Percentiles rank a stretch among this genome's conserved stretches.
Conservation (phyloP, 1,140 invertebrate species). For the Aphis gossypii region DNA sequence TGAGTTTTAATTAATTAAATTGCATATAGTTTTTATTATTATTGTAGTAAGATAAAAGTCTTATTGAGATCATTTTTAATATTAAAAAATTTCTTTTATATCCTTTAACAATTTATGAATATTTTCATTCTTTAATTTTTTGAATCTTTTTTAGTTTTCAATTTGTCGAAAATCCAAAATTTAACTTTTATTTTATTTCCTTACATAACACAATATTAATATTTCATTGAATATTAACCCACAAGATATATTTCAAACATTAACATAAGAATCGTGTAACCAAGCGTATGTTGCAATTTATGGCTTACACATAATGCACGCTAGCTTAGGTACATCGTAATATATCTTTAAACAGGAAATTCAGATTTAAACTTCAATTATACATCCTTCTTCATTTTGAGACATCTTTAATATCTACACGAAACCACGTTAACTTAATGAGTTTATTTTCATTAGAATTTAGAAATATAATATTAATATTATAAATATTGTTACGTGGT, state of each 20-base stretch:
- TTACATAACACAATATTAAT: not conserved
- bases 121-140: not conserved
- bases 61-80: not conserved
- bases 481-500: not conserved
- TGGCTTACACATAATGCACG: not conserved
- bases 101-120: not conserved
- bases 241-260: not conserved
- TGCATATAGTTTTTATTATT: not conserved
- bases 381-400: not conserved
- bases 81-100: not conserved
- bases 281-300: not conserved
- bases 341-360: not conserved
- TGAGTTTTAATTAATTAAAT: not conserved
- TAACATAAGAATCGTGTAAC: not conserved
- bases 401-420: not conserved
- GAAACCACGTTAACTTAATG: not conserved
- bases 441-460: not conserved
- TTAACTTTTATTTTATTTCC: not conserved
- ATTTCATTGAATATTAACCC: not conserved
- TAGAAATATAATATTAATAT: not conserved
- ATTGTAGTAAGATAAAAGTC: not conserved
- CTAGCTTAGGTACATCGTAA: not conserved
- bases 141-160: not conserved
- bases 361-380: constrained; percentile 13
- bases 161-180: not conserved